A percentile compares a stretch with the other conserved stretches of the same genome.
phyloP scores from a whole-genome alignment of 2,797 vertebrate genomes.

The Triplophysa bombifrons region DNA sequence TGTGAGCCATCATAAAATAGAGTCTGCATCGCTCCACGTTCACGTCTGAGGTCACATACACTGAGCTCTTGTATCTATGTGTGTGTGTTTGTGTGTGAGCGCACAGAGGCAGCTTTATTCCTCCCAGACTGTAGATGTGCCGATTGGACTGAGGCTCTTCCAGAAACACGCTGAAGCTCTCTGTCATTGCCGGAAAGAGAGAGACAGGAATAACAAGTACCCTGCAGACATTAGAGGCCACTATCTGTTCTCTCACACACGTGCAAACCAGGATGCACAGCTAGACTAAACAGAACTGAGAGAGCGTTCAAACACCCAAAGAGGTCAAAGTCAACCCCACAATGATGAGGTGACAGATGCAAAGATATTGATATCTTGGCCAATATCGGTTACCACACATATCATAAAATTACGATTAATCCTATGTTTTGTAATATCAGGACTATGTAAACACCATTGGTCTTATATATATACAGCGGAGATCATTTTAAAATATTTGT shows the following conservation, averaged over 20 bases:
- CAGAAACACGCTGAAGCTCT: constrained; percentile 66
- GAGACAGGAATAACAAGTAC: constrained; percentile 65
- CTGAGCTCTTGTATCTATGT: constrained; percentile 1
- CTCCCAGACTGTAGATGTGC: constrained; percentile 64
- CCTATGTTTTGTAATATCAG: too few species aligned
- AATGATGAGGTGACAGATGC: constrained; percentile 44
- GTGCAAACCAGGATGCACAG: constrained; percentile 69
- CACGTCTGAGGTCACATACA: constrained; percentile 36
- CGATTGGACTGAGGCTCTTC: constrained; percentile 67
- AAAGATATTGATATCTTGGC: too few species aligned
- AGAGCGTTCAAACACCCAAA: constrained; percentile 24
- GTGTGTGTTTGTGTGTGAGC: background rate
- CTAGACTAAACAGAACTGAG: constrained; percentile 75
- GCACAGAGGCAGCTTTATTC: constrained; percentile 78
- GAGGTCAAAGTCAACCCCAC: background rate
- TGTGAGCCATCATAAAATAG: background rate
- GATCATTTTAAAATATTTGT: too few species aligned
- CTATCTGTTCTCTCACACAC: constrained; percentile 66
- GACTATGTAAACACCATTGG: too few species aligned
- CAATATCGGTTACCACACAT: too few species aligned
- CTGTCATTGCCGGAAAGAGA: constrained; percentile 55
- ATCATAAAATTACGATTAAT: too few species aligned
- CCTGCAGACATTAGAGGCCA: constrained; percentile 73
- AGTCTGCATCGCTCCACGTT: constrained; percentile 9
- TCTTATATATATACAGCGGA: too few species aligned